Percentiles rank a stretch among this genome's conserved stretches.
These are phyloP conservation scores for Orthonevra nobilis DNA, from an alignment of 2,888 invertebrate species.

Conservation along the genomic window DNA sequence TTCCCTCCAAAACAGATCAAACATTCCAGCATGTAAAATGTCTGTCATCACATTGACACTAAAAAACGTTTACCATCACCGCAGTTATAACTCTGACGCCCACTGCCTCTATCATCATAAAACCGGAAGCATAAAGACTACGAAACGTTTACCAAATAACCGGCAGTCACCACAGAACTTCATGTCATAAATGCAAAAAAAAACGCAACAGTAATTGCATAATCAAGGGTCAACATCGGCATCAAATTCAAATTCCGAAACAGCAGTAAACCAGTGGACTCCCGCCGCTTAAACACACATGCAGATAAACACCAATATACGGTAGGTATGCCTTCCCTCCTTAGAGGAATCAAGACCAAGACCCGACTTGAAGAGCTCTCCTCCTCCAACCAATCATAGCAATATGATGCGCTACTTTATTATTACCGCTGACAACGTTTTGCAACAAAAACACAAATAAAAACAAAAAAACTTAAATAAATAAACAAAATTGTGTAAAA, in stretches of 20 bases:
- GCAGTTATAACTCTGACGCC: neutral
- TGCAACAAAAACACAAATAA: neutral
- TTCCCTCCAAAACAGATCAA: too few relatives aligned
- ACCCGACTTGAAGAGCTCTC: neutral
- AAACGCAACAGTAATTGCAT: conserved; percentile 33
- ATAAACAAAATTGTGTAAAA: conserved; percentile 8
- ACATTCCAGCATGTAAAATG: too few relatives aligned
- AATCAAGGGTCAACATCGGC: conserved; percentile 53
- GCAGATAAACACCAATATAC: neutral
- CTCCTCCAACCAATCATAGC: conserved; percentile 13
- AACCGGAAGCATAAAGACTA: conserved; percentile 18
- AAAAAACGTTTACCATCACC: neutral
- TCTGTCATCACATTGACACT: too few relatives aligned
- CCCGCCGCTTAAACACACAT: neutral
- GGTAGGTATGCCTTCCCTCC: conserved; percentile 12
- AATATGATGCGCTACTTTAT: conserved; percentile 32
- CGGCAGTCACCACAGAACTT: conserved; percentile 12
- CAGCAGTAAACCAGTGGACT: conserved; percentile 29
- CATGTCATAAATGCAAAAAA: conserved; percentile 10
- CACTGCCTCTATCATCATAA: neutral
- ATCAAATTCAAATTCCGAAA: conserved; percentile 34
- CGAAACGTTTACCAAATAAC: conserved; percentile 9
- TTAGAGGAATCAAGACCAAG: neutral
- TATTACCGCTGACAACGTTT: conserved; percentile 10
- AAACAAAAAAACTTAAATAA: neutral